Evolutionary conservation across 2,113 vertebrate genomes (phyloP).

Genomic region (Ailuropoda melanoleuca): DNA sequence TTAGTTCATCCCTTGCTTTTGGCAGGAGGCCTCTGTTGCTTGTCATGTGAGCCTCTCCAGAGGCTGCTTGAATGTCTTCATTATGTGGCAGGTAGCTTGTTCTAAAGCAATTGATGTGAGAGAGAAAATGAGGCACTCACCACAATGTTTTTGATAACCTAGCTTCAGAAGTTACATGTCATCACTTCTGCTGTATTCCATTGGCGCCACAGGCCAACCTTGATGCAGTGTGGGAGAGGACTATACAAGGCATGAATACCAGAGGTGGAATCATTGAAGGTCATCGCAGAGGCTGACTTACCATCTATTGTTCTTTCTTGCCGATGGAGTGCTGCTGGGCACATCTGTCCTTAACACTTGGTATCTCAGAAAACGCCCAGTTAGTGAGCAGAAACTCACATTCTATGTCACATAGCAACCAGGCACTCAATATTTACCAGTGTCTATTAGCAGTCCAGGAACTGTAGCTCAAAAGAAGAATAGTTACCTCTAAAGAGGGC

Average conservation of each 20-base stretch:
- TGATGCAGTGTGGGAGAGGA: not conserved
- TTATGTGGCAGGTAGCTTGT: not conserved
- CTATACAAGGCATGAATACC: too few species aligned
- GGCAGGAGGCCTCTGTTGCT: not conserved
- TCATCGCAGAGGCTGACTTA: not conserved
- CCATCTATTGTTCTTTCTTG: not conserved
- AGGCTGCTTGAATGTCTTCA: not conserved
- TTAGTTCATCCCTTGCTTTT: not conserved
- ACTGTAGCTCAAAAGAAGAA: not conserved
- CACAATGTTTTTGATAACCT: not conserved
- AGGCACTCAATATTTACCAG: not conserved
- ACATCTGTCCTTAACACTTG: not conserved
- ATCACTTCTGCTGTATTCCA: not conserved
- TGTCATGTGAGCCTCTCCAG: not conserved
- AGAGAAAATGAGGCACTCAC: not conserved
- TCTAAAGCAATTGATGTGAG: not conserved
- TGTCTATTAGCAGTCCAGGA: not conserved
- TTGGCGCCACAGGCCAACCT: not conserved
- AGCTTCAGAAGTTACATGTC: not conserved
- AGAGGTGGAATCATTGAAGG: not conserved
- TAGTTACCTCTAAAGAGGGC: not conserved
- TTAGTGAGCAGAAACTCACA: not conserved
- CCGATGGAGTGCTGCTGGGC: not conserved
- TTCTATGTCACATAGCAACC: not conserved
- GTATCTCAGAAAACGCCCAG: not conserved